A percentile compares a stretch with the other conserved stretches of the same genome.
phyloP scores from a whole-genome alignment of 1,140 invertebrate species.

The Nasonia longicornis region DNA sequence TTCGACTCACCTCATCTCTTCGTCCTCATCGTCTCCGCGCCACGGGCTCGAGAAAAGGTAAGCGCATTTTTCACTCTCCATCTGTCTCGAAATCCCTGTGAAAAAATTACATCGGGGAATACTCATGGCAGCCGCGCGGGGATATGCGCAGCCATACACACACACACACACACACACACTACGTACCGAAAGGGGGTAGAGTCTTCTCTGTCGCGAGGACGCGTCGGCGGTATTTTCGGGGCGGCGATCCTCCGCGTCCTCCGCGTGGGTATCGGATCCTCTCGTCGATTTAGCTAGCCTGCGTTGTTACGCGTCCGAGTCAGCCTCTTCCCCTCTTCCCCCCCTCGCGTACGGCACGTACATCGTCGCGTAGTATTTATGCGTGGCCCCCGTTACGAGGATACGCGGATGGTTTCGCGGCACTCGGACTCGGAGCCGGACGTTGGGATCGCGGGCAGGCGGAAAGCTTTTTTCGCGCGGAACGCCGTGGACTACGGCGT shows the following conservation, averaged over 20 bases:
- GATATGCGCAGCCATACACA: neutral
- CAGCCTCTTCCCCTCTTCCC: neutral
- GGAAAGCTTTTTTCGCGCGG: slow-evolving; percentile 33
- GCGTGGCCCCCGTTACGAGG: too few species aligned
- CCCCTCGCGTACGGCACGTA: neutral
- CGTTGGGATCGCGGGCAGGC: slow-evolving; percentile 45
- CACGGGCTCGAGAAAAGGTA: slow-evolving; percentile 9
- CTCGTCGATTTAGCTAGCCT: too few species aligned
- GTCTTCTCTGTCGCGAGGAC: too few species aligned
- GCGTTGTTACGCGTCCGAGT: too few species aligned
- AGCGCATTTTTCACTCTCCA: neutral
- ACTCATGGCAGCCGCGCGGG: neutral
- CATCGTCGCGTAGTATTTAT: too few species aligned
- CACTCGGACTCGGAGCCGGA: neutral
- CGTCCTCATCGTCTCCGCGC: slow-evolving; percentile 38
- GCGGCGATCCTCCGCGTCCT: too few species aligned
- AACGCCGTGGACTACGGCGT: slow-evolving; percentile 55
- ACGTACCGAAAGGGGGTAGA: too few species aligned
- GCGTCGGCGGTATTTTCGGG: too few species aligned
- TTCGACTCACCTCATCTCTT: slow-evolving; percentile 28
- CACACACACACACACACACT: neutral
- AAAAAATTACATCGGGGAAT: neutral
- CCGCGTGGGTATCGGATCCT: too few species aligned
- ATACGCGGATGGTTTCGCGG: too few species aligned
- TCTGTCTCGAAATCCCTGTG: neutral